Conservation (phyloP, 1,140 invertebrate species). For the Drosophila ambigua region DNA sequence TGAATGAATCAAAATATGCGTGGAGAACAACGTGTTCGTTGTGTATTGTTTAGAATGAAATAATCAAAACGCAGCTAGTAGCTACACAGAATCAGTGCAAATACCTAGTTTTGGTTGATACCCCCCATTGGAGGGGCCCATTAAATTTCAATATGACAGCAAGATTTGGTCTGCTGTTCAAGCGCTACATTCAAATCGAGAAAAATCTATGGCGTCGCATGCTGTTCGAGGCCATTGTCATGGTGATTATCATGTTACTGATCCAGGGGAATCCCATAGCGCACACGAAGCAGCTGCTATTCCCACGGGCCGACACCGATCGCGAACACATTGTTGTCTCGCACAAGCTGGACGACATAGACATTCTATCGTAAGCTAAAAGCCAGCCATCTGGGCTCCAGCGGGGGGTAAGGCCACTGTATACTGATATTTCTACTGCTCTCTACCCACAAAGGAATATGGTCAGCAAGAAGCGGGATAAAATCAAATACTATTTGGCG, state of each 20-base stretch:
- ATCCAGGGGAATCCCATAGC: constrained; percentile 60
- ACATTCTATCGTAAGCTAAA: constrained; percentile 58
- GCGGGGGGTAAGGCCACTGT: neutral
- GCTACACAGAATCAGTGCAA: constrained; percentile 3
- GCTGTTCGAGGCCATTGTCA: constrained; percentile 45
- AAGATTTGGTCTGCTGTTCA: constrained; percentile 51
- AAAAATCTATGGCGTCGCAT: constrained; percentile 50
- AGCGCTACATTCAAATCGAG: constrained; percentile 60
- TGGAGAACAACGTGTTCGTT: constrained; percentile 8
- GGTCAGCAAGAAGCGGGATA: constrained; percentile 58
- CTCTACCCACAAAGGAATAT: constrained; percentile 9
- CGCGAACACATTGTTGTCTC: constrained; percentile 33
- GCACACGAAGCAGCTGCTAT: constrained; percentile 51
- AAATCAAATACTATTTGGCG: constrained; percentile 47
- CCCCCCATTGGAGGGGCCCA: no score
- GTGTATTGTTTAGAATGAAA: neutral
- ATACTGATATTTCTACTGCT: neutral
- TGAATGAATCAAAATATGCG: constrained; percentile 12
- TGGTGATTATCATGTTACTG: constrained; percentile 55
- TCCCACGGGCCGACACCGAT: constrained; percentile 18
- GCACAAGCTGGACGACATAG: constrained; percentile 46
- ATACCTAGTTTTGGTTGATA: neutral
- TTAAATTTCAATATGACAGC: constrained; percentile 55
- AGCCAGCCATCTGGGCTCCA: neutral
- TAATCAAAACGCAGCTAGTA: neutral